phyloP scores from a whole-genome alignment of 2,888 invertebrate species.

The Trachelus iudaicus region DNA sequence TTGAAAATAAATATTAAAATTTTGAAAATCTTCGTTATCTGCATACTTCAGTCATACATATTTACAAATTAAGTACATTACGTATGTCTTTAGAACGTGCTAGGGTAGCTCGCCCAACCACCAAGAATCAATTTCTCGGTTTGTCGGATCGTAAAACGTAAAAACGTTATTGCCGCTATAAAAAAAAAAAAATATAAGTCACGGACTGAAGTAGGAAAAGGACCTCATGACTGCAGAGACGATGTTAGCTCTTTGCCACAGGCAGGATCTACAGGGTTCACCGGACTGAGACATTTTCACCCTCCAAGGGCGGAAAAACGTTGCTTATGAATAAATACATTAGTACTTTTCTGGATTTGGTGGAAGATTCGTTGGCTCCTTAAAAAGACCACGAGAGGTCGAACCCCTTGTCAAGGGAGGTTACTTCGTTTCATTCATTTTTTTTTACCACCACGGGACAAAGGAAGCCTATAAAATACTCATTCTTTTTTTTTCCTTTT shows the following conservation, averaged over 20 bases:
- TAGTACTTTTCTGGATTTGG: neutral
- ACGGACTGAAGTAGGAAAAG: neutral
- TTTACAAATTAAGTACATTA: neutral
- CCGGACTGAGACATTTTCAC: neutral
- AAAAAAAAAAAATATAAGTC: constrained; percentile 3
- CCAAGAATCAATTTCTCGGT: constrained; percentile 19
- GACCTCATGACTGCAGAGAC: neutral
- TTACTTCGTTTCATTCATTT: neutral
- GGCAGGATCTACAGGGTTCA: neutral
- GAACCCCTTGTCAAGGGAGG: neutral
- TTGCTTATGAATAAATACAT: constrained; percentile 23
- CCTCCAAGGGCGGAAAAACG: neutral
- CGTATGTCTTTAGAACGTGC: neutral
- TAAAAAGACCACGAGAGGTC: neutral
- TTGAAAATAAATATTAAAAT: neutral
- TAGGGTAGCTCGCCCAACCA: constrained; percentile 2
- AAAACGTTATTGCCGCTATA: constrained; percentile 20
- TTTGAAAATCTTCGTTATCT: neutral
- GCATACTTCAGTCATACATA: neutral
- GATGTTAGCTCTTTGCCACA: neutral
- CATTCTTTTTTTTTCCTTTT: constrained; percentile 45
- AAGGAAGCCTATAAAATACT: neutral
- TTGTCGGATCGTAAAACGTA: constrained; percentile 19
- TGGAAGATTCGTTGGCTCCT: neutral
- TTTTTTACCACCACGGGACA: neutral